phyloP scores from a whole-genome alignment of 2,888 invertebrate species.

The Athetis lepigone region DNA sequence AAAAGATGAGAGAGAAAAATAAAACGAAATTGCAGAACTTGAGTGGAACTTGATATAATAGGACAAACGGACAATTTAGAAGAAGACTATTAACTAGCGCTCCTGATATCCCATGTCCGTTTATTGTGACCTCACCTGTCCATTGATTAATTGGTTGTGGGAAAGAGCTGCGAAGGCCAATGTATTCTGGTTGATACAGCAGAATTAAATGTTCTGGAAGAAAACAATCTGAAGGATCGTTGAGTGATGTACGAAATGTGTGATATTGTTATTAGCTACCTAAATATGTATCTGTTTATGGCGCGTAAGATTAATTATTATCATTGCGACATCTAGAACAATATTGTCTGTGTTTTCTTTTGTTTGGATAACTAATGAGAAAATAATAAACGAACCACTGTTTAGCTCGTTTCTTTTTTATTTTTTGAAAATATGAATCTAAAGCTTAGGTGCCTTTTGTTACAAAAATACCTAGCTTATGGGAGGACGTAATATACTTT shows the following conservation, averaged over 20 bases:
- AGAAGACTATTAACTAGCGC: conserved; percentile 68
- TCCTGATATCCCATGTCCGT: conserved; percentile 70
- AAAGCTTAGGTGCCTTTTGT: too few species aligned
- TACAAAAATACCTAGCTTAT: too few species aligned
- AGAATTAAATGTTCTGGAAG: conserved; percentile 73
- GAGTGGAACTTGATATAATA: conserved; percentile 55
- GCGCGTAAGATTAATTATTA: conserved; percentile 25
- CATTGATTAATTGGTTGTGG: conserved; percentile 68
- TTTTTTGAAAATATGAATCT: neutral
- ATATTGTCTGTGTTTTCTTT: conserved; percentile 4
- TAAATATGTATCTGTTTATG: conserved; percentile 36
- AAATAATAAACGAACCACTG: neutral
- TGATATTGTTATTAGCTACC: conserved; percentile 49
- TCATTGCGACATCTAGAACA: conserved; percentile 10
- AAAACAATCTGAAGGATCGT: conserved; percentile 64
- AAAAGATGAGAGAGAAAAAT: conserved; percentile 64
- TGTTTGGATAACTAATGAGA: conserved; percentile 1
- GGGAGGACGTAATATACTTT: too few species aligned
- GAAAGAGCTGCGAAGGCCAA: conserved; percentile 64
- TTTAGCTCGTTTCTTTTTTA: neutral
- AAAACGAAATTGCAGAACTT: conserved; percentile 67
- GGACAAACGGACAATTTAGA: conserved; percentile 57
- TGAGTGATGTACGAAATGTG: conserved; percentile 45
- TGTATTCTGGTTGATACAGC: conserved; percentile 59
- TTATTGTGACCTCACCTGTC: conserved; percentile 72